Evolutionary conservation across 2,113 vertebrate genomes (phyloP), one percentile per base, ranked within the genome.

Genomic region (Gobio gobio): DNA sequence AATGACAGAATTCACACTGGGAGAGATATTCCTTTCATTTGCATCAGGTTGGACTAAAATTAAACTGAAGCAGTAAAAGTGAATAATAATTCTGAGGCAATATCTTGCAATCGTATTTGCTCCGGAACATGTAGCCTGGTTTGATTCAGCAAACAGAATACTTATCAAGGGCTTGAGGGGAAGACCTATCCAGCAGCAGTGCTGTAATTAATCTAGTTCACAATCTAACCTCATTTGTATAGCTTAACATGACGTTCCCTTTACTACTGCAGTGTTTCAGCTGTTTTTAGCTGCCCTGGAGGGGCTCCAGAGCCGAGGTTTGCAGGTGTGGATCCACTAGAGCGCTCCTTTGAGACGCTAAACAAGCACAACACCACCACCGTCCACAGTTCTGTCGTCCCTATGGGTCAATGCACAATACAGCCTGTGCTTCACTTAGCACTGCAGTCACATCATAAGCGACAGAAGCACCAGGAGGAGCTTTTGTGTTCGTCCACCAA

Each of bases 171-270:
- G 58, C 80, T 51, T 47, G 45, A 54, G 54, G 77, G 54, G 26
- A 63, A 75, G 78, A 75, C 78, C 78, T 82, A 24, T 82, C 43
- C 12, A 16, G 47, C 58, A 86, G 80, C 43, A 40, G 68, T 63
- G 40, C 70, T 64, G 68, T 76, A 64, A 86, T 81, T 86, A 81
- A 86, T 82, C 78, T 86, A 80, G 66, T 72, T 83, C 80, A 72
- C 70, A 36, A 64, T 76, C 45, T 75, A 54, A 54, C 85, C 85
- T 86, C 70, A 64, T 86, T 86, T 86, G 70, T 82, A 82, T 86
- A 56, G 58, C 78, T 76, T 82, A 76, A 82, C 56, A 82, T 82
- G 85, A 75, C 70, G 26, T 14, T 56, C 18, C 22, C 22, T 29
- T 82, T 64, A 73, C 78, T 82, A 54, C 68, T 18, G n/a, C 78